These are phyloP conservation scores for Drosophila erecta DNA, from an alignment of 1,140 invertebrate species.

Conservation along the genomic window DNA sequence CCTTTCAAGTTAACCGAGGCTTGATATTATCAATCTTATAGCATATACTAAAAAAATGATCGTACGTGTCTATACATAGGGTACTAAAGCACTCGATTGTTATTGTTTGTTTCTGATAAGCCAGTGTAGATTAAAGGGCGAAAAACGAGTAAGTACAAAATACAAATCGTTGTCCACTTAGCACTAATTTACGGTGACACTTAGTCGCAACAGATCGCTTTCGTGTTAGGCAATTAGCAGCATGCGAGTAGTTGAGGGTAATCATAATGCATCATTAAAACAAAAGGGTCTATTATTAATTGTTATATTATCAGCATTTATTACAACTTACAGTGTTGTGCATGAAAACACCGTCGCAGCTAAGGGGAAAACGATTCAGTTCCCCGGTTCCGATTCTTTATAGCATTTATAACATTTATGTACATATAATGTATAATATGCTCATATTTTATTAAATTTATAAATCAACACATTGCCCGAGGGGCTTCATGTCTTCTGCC, in stretches of 20 bases:
- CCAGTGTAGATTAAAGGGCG: conserved; percentile 12
- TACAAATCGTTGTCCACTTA: conserved; percentile 17
- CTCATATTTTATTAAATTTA: conserved; percentile 45
- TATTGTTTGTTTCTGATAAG: conserved; percentile 52
- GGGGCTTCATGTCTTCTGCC: conserved; percentile 11
- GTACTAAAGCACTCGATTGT: conserved; percentile 68
- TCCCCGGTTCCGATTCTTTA: conserved; percentile 8
- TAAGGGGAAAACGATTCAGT: neutral
- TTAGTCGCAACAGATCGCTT: conserved; percentile 19
- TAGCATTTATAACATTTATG: too few relatives aligned
- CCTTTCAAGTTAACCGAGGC: conserved; percentile 1
- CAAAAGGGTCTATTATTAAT: neutral
- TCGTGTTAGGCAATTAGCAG: conserved; percentile 27
- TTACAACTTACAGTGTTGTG: neutral
- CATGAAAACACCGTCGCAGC: too few relatives aligned
- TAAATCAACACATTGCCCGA: conserved; percentile 28
- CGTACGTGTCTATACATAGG: conserved; percentile 29
- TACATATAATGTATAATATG: neutral
- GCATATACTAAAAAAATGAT: neutral
- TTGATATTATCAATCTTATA: conserved; percentile 28
- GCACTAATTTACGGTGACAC: neutral
- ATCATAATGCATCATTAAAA: neutral
- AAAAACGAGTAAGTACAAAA: conserved; percentile 11
- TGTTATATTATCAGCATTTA: conserved; percentile 7
- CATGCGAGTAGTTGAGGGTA: neutral